A percentile compares a stretch with the other conserved stretches of the same genome.
Evolutionary conservation across 2,797 vertebrate genomes (phyloP).

Genomic region (Natrix natrix): DNA sequence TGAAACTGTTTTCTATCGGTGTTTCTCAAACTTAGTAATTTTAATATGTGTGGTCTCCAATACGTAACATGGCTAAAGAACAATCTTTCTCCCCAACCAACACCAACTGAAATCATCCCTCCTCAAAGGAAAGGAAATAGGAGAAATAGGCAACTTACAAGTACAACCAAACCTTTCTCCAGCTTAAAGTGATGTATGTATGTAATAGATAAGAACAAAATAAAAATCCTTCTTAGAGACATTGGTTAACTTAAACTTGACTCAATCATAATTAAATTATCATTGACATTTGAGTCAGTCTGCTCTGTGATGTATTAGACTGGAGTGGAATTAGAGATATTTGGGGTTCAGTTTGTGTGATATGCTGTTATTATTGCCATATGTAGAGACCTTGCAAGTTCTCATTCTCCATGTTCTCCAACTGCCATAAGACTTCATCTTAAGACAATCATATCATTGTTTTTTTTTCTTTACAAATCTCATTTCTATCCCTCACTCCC

Average conservation of each 20-base stretch:
- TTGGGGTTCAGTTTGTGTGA: constrained; percentile 25
- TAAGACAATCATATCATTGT: constrained; percentile 40
- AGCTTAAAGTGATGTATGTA: constrained; percentile 28
- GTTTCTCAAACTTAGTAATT: neutral
- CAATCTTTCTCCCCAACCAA: neutral
- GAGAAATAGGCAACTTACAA: neutral
- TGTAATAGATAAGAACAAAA: constrained; percentile 23
- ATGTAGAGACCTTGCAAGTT: constrained; percentile 29
- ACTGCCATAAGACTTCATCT: constrained; percentile 31
- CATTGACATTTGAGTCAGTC: constrained; percentile 37
- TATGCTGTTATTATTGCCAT: constrained; percentile 52
- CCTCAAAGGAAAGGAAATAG: neutral
- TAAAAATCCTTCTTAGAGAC: neutral
- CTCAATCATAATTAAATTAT: constrained; percentile 39
- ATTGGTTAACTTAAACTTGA: constrained; percentile 29
- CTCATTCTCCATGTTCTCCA: constrained; percentile 40
- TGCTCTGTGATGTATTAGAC: constrained; percentile 24
- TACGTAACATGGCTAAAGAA: neutral
- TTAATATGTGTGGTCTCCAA: neutral
- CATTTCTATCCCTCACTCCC: constrained; percentile 18
- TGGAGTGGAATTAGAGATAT: constrained; percentile 43
- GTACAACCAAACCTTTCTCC: neutral
- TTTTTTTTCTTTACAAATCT: constrained; percentile 13
- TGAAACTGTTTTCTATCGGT: neutral
- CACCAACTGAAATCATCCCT: neutral